These are phyloP conservation scores for Ciconia stormi DNA, from an alignment of 2,113 vertebrate genomes.

Conservation along the genomic window DNA sequence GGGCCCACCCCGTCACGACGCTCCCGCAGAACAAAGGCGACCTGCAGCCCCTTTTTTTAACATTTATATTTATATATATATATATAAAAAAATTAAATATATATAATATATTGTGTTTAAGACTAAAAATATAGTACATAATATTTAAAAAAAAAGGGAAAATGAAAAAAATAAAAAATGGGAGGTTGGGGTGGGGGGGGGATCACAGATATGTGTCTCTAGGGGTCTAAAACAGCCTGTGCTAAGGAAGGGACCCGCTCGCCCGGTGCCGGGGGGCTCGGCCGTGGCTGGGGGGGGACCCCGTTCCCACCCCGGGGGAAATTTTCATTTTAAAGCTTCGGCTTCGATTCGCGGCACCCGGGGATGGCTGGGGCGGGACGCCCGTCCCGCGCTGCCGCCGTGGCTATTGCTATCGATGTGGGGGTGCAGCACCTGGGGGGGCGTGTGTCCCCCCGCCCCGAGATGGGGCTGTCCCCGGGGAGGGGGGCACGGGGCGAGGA, in stretches of 20 bases:
- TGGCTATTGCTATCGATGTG: background rate
- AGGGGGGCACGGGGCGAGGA: no score
- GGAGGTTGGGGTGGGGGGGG: background rate
- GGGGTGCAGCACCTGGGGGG: background rate
- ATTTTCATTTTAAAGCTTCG: background rate
- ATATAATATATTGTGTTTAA: conserved; percentile 81
- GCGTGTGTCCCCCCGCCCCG: background rate
- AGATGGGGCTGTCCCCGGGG: background rate
- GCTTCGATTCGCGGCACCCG: background rate
- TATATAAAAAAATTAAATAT: conserved; percentile 80
- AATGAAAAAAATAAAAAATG: conserved; percentile 54
- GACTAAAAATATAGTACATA: conserved; percentile 83
- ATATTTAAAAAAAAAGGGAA: conserved; percentile 67
- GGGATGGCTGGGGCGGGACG: background rate
- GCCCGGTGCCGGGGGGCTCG: background rate
- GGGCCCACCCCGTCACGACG: fast-evolving
- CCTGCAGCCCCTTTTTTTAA: conserved; percentile 9
- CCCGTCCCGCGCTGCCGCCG: background rate
- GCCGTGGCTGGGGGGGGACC: background rate
- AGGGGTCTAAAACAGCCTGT: conserved; percentile 57
- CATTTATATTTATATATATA: conserved; percentile 81
- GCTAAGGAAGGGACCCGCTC: conserved; percentile 53
- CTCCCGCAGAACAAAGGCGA: background rate
- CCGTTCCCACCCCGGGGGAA: background rate
- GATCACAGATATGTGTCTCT: conserved; percentile 67